Conservation (phyloP, 2,888 invertebrate species). For the Stenodera caucasica region DNA sequence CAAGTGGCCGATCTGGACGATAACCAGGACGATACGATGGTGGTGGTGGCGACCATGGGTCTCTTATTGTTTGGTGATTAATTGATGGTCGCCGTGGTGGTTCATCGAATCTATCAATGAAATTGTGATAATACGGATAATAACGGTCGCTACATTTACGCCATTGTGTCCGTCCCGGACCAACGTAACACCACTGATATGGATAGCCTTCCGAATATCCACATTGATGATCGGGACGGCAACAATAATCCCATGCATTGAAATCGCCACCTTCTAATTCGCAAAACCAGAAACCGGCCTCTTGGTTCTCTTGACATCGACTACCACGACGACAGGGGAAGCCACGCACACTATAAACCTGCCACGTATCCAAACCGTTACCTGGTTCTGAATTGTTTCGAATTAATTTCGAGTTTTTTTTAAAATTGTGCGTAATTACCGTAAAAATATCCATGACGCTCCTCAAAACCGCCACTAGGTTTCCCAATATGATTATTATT, state of each 20-base stretch:
- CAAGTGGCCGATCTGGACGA: conserved; percentile 47
- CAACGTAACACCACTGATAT: conserved; percentile 88
- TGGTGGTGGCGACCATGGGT: conserved; percentile 20
- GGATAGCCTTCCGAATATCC: conserved; percentile 80
- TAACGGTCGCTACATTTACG: conserved; percentile 84
- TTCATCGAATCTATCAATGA: conserved; percentile 39
- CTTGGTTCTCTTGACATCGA: conserved; percentile 69
- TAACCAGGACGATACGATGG: conserved; percentile 37
- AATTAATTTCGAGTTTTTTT: not conserved
- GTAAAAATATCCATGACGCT: conserved; percentile 29
- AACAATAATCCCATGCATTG: conserved; percentile 85
- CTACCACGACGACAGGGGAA: conserved; percentile 72
- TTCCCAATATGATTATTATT: conserved; percentile 28
- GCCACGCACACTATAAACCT: conserved; percentile 79
- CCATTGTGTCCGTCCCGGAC: conserved; percentile 78
- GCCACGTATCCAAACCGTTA: conserved; percentile 59
- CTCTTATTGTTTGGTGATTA: conserved; percentile 40
- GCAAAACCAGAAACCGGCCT: conserved; percentile 83
- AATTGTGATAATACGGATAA: conserved; percentile 63
- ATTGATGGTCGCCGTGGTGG: conserved; percentile 35
- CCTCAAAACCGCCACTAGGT: conserved; percentile 11
- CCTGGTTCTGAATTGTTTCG: conserved; percentile 25
- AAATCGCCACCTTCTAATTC: conserved; percentile 72
- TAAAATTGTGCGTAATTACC: conserved; percentile 16
- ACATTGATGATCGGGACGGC: conserved; percentile 78